Base-by-base conservation (phyloP, 1,140 invertebrate genomes). In the Hyphantria cunea region DNA sequence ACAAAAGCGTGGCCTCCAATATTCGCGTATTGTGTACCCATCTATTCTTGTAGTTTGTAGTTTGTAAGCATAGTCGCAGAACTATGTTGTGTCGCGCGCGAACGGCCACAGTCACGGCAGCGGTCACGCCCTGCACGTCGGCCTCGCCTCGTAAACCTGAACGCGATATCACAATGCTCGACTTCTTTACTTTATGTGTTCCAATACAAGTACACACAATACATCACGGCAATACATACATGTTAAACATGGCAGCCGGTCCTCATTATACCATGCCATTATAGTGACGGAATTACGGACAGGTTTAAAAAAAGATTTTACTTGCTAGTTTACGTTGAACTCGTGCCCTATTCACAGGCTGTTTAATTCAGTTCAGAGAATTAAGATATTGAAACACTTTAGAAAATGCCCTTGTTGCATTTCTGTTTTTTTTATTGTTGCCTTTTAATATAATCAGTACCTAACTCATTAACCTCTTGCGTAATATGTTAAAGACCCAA, bases 131-230 rank as follows among this genome's bases (percentile, higher is more conserved):
- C 69, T 78, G 81, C 79, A 66, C 76, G 66, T 81, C 75, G 72
- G 82, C 76, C 77, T 77, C 78, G 84, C 76, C 82, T 88, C 84
- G 81, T 89, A 86, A 86, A 85, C 72, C 72, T 71, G 72, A 67
- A 66, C 70, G 72, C 78, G 76, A 82, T 88, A 84, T 81, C 77
- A 80, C 72, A 72, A 80, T 70, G 68, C 51, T 72, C 64, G 68
- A 76, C 66, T 75, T 76, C 66, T 68, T 47, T 63, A 71, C 55
- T 72, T 56, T 68, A 73, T 67, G 66, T 72, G 49, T 42, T 59
- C 34, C 55, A 65, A 59, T 44, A 44, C 42, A 44, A 12, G n/a
- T 49, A 39, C 39, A 59, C 33, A 56, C 53, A 56, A 56, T 56
- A 66, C 53, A 33, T 25, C n/a, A n/a, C n/a, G n/a, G n/a, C n/a